Evolutionary conservation across 92 coral and sea anemone species (phyloP).

Genomic region (Pocillopora grandis): DNA sequence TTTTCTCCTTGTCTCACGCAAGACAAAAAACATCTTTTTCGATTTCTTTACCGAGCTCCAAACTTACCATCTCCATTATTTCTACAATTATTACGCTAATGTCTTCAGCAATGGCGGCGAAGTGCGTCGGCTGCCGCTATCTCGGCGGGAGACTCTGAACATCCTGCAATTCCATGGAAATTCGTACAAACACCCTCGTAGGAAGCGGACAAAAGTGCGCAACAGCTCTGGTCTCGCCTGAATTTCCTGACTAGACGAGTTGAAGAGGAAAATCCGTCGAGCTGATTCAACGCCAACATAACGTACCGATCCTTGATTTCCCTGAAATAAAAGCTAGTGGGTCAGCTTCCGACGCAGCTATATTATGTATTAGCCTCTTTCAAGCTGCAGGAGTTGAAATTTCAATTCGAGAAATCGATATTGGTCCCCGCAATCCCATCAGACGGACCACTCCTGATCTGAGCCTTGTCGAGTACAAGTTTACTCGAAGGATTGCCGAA

Average conservation of each 20-base stretch:
- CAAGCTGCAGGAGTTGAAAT: constrained; percentile 8
- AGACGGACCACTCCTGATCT: constrained; percentile 1
- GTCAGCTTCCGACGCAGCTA: neutral
- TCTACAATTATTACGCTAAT: neutral
- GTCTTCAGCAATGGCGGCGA: neutral
- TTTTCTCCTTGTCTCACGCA: no score
- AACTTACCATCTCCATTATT: no score
- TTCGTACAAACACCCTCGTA: neutral
- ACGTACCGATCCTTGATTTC: no score
- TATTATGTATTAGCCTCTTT: neutral
- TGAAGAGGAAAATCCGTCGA: neutral
- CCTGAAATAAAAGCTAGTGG: neutral
- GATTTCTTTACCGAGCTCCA: no score
- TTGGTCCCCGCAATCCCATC: neutral
- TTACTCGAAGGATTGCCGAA: constrained; percentile 3
- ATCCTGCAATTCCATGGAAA: neutral
- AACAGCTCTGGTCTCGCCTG: neutral
- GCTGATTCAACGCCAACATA: neutral
- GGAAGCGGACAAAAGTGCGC: constrained; percentile 10
- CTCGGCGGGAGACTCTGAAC: neutral
- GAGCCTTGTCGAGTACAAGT: neutral
- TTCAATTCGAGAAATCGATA: neutral
- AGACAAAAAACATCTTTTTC: no score
- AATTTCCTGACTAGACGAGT: neutral
- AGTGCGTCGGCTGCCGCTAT: neutral